Base-by-base conservation (phyloP, 1,140 invertebrate genomes). In the Luehdorfia chinensis region DNA sequence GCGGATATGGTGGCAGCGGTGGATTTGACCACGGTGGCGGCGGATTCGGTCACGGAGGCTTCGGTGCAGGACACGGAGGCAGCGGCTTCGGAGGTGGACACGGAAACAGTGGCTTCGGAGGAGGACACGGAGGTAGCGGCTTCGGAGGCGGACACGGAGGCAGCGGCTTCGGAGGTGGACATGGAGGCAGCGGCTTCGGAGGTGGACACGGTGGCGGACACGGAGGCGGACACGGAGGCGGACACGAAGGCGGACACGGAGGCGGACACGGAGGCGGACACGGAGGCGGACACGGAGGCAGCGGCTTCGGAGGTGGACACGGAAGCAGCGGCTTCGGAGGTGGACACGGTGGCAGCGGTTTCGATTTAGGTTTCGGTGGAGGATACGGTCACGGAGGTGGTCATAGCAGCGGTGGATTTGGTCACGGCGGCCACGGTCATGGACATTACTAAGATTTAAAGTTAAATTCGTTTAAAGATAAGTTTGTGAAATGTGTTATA, bases 331-430 rank as follows among this genome's bases (percentile, higher is more conserved):
- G 30, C n/a, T 21, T 21, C 2, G 19, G 19, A 3, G 50, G 50
- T 1, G 23, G 47, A 7, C 33, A 52, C 8, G 32, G 32, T 1
- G 31, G 33, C 1, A 28, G 37, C 6, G 47, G 50, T 5, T 32
- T 46, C n/a, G 14, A 30, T 16, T 32, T 37, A 12, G 39, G 30
- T 19, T n/a, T n/a, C n/a, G n/a, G n/a, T n/a, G n/a, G n/a, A n/a
- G n/a, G n/a, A n/a, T 30, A 47, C 15, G 48, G 43, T 9, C 55
- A 57, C 13, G 47, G 47, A 4, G n/a, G n/a, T n/a, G n/a, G n/a
- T n/a, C n/a, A n/a, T n/a, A n/a, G n/a, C n/a, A 16, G 28, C 21
- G 36, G 43, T 15, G 39, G 30, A 27, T n/a, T n/a, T n/a, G n/a
- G n/a, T n/a, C n/a, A n/a, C n/a, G n/a, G n/a, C n/a, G n/a, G n/a